Conservation (phyloP, 2,113 vertebrate genomes). For the Pelobates fuscus region DNA sequence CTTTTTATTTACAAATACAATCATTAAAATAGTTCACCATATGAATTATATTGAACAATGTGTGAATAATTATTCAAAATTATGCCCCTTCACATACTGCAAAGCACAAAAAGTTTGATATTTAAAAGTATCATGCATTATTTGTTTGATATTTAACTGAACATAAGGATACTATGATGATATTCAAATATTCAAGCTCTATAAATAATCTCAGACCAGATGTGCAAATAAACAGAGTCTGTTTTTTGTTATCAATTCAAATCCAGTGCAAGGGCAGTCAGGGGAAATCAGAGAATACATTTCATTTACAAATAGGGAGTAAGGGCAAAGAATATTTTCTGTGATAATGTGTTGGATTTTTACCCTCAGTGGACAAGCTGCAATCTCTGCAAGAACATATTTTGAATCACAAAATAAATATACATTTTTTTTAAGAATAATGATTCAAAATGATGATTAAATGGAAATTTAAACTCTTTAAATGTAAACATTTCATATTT, state of each 20-base stretch:
- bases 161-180: slow-evolving; percentile 12
- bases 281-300: slow-evolving; percentile 32
- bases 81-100: too few species aligned
- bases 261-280: slow-evolving; percentile 24
- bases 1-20: too few species aligned
- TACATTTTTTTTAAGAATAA: neutral
- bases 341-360: slow-evolving; percentile 19
- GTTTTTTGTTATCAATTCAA: slow-evolving; percentile 36
- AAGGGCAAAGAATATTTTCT: slow-evolving; percentile 32
- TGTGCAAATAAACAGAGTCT: slow-evolving; percentile 19
- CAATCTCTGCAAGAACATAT: neutral
- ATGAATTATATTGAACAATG: too few species aligned
- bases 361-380: slow-evolving; percentile 9
- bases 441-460: too few species aligned
- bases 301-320: slow-evolving; percentile 33
- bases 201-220: slow-evolving; percentile 37
- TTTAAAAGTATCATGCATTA: slow-evolving; percentile 10
- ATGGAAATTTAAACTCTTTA: too few species aligned
- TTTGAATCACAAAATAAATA: slow-evolving; percentile 16
- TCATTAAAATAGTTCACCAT: too few species aligned
- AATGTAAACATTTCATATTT: too few species aligned
- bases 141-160: neutral
- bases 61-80: too few species aligned
- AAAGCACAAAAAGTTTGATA: too few species aligned
- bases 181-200: slow-evolving; percentile 35